phyloP scores from a whole-genome alignment of 2,113 vertebrate genomes.

The Corythornis vintsioides region DNA sequence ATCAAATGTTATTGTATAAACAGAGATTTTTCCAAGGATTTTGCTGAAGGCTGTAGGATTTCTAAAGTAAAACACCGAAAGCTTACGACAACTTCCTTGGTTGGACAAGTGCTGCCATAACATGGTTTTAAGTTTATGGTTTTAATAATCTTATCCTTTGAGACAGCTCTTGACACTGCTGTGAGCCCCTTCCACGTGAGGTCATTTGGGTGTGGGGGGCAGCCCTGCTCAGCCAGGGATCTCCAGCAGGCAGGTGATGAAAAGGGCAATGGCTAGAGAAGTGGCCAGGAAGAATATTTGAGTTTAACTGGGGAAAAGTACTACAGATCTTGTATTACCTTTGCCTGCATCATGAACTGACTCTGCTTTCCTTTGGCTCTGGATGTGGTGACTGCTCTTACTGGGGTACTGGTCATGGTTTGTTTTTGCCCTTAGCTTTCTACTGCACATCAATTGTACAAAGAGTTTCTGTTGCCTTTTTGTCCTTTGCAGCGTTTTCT shows the following conservation, averaged over 20 bases:
- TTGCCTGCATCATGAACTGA: background rate
- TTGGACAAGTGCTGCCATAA: background rate
- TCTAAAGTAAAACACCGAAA: conserved; percentile 64
- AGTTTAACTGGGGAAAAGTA: background rate
- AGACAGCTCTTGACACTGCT: background rate
- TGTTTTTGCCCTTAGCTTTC: background rate
- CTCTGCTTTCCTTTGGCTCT: background rate
- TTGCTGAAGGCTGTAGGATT: conserved; percentile 52
- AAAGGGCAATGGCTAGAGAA: background rate
- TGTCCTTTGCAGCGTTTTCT: background rate
- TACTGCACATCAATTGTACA: background rate
- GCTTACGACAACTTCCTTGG: conserved; percentile 63
- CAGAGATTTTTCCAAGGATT: conserved; percentile 32
- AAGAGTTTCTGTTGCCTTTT: background rate
- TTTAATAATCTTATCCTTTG: conserved; percentile 11
- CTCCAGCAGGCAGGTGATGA: background rate
- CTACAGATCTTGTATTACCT: conserved; percentile 6
- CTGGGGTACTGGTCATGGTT: background rate
- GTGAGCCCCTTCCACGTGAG: background rate
- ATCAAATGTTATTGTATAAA: conserved; percentile 55
- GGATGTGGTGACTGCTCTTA: background rate
- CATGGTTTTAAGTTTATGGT: background rate
- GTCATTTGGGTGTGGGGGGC: background rate
- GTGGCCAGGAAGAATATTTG: background rate
- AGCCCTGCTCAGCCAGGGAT: background rate